phyloP scores from a whole-genome alignment of 1,140 invertebrate species.

The Eupristina koningsbergeri region DNA sequence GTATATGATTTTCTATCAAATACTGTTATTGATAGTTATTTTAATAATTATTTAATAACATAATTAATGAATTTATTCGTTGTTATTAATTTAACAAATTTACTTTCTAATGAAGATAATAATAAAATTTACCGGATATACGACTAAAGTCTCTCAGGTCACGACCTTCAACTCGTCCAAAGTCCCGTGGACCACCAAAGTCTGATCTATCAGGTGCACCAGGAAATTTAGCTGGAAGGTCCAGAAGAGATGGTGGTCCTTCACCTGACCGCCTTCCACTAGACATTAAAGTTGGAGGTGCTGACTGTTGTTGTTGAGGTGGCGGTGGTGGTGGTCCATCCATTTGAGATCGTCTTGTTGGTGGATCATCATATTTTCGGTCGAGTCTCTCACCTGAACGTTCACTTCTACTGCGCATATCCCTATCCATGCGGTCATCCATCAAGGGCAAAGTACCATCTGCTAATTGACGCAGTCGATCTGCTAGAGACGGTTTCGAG shows the following conservation, averaged over 20 bases:
- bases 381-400: background rate
- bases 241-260: conserved; percentile 65
- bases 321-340: conserved; percentile 18
- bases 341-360: background rate
- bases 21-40: too few species aligned
- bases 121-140: conserved; percentile 50
- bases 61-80: too few species aligned
- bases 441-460: conserved; percentile 68
- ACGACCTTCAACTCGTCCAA: conserved; percentile 50
- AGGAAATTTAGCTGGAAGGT: conserved; percentile 64
- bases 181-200: conserved; percentile 59
- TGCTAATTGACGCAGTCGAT: conserved; percentile 69
- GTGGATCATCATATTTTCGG: background rate
- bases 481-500: conserved; percentile 67
- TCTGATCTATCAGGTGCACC: conserved; percentile 60
- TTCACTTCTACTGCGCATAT: conserved; percentile 52
- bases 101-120: too few species aligned
- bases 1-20: too few species aligned
- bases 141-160: conserved; percentile 62
- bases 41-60: too few species aligned
- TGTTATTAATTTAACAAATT: too few species aligned
- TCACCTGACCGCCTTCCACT: conserved; percentile 57
- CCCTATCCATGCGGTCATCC: conserved; percentile 67
- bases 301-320: conserved; percentile 2
- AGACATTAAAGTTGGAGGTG: conserved; percentile 25